Evolutionary conservation across 2,113 vertebrate genomes (phyloP).

Genomic region (Ailuropoda melanoleuca): DNA sequence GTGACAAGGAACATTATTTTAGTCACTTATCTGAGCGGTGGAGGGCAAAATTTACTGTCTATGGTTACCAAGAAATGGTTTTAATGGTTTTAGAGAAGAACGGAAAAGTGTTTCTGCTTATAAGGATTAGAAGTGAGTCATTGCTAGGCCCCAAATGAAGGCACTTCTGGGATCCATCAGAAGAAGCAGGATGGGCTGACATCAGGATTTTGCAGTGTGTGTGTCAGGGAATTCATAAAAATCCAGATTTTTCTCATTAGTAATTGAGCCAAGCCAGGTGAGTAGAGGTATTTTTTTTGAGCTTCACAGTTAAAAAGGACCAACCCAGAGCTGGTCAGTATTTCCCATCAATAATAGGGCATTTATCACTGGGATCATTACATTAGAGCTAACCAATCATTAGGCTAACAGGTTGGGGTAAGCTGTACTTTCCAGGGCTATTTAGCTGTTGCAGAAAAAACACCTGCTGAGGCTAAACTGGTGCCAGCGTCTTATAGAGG

Average conservation of each 20-base stretch:
- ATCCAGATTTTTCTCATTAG: slow-evolving; percentile 44
- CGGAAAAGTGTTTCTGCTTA: slow-evolving; percentile 9
- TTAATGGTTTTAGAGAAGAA: slow-evolving; percentile 25
- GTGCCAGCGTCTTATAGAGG: background rate
- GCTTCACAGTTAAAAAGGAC: slow-evolving; percentile 18
- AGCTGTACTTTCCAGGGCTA: background rate
- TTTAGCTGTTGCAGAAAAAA: background rate
- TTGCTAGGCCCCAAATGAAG: background rate
- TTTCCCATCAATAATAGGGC: slow-evolving; percentile 31
- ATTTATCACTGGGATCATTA: slow-evolving; percentile 18
- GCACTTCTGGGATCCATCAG: background rate
- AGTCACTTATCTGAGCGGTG: background rate
- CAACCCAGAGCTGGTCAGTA: background rate
- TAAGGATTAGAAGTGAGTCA: slow-evolving; percentile 35
- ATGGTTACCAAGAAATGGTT: background rate
- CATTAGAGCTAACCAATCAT: slow-evolving; percentile 31
- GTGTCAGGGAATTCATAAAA: slow-evolving; percentile 51
- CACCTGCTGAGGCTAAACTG: background rate
- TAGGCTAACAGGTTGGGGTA: background rate
- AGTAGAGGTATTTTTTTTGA: slow-evolving; percentile 37
- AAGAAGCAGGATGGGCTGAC: background rate
- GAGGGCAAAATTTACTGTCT: background rate
- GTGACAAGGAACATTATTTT: background rate
- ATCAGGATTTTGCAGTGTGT: background rate
- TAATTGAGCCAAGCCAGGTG: background rate